phyloP scores from a whole-genome alignment of 2,797 vertebrate genomes.

The Chelidonichthys spinosus region DNA sequence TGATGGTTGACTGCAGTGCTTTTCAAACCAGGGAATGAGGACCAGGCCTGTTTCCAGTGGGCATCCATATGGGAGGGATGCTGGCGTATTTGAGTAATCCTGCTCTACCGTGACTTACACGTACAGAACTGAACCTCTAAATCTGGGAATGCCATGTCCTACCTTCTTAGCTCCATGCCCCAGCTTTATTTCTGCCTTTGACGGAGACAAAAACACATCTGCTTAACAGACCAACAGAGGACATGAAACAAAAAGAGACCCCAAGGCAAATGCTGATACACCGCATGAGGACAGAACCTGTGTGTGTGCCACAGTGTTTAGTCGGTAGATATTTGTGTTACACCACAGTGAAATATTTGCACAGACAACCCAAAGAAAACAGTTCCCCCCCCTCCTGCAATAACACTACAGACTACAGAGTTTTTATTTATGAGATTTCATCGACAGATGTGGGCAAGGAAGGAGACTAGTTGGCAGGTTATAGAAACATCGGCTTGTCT shows the following conservation, averaged over 20 bases:
- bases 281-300: constrained; percentile 31
- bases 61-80: constrained; percentile 6
- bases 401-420: constrained; percentile 39
- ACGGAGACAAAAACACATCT: constrained; percentile 52
- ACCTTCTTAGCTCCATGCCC: constrained; percentile 40
- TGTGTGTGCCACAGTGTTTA: constrained; percentile 48
- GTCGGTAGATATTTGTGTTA: constrained; percentile 42
- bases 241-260: constrained; percentile 33
- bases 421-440: constrained; percentile 48
- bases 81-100: constrained; percentile 44
- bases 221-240: constrained; percentile 35
- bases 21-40: constrained; percentile 53
- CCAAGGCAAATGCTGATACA: constrained; percentile 21
- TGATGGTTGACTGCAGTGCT: constrained; percentile 75
- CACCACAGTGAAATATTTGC: constrained; percentile 42
- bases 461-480: constrained; percentile 31
- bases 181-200: constrained; percentile 33
- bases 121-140: constrained; percentile 31
- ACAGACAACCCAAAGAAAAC: constrained; percentile 36
- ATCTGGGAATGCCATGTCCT: constrained; percentile 28
- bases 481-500: constrained; percentile 7
- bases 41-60: constrained; percentile 47
- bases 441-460: constrained; percentile 23
- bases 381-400: constrained; percentile 24
- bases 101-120: constrained; percentile 35